Percentiles rank a stretch among this genome's conserved stretches.
phyloP scores from a whole-genome alignment of 2,113 vertebrate species.

The Aspidoscelis tigris region DNA sequence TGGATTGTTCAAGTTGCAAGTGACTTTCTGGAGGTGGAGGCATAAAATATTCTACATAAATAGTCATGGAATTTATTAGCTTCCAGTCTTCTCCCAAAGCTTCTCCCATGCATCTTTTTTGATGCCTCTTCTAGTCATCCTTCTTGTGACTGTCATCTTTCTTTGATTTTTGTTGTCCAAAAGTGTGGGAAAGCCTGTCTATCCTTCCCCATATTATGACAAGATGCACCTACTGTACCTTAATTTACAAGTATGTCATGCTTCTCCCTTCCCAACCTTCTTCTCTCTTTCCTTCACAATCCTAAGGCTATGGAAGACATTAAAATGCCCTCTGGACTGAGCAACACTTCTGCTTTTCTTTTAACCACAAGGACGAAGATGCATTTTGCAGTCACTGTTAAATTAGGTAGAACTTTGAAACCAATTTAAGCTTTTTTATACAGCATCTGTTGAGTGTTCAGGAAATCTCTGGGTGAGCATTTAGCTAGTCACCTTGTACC shows the following conservation, averaged over 20 bases:
- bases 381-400: conserved; percentile 11
- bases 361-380: conserved; percentile 16
- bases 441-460: neutral
- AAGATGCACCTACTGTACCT: neutral
- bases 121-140: too few species aligned
- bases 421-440: conserved; percentile 31
- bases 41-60: too few species aligned
- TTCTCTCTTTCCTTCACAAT: neutral
- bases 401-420: conserved; percentile 41
- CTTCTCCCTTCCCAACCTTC: neutral
- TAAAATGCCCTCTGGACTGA: neutral
- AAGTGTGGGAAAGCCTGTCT: too few species aligned
- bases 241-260: neutral
- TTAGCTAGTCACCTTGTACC: conserved; percentile 6
- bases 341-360: conserved; percentile 12
- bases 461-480: conserved; percentile 16
- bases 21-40: too few species aligned
- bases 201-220: neutral
- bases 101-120: too few species aligned
- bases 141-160: too few species aligned
- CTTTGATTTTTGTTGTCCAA: too few species aligned
- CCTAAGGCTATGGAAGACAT: neutral
- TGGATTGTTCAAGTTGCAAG: too few species aligned
- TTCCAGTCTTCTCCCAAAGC: too few species aligned
- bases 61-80: too few species aligned